These are phyloP conservation scores for Hippopotamyrus pictus DNA, from an alignment of 2,797 vertebrate genomes.

Conservation along the genomic window DNA sequence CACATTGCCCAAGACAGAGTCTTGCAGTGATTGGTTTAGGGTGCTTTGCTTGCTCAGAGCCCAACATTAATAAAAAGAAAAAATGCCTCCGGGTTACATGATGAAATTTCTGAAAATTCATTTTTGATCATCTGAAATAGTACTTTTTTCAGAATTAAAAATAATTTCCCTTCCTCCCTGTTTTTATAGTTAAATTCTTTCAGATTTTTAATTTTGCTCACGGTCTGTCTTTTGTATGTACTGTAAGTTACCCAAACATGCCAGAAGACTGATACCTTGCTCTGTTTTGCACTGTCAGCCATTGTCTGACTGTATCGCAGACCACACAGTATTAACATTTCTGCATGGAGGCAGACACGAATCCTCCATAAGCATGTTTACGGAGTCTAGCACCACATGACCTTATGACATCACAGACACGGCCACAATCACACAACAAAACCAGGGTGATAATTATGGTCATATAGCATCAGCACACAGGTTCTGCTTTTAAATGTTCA, in stretches of 20 bases:
- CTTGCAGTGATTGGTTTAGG: neutral
- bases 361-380: neutral
- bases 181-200: neutral
- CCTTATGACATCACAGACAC: neutral
- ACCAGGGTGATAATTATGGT: neutral
- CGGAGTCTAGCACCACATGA: neutral
- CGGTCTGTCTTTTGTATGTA: neutral
- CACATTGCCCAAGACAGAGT: neutral
- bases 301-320: neutral
- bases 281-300: neutral
- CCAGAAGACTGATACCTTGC: neutral
- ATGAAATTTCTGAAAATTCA: neutral
- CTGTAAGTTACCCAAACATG: neutral
- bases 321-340: neutral
- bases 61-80: neutral
- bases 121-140: neutral
- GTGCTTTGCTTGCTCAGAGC: neutral
- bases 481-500: neutral
- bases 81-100: neutral
- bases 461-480: neutral
- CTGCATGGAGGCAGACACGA: neutral
- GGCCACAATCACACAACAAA: neutral
- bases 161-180: neutral
- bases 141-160: neutral
- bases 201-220: neutral